Conservation (phyloP, 2,888 invertebrate genomes). For the Drosophila quasianomalipes region DNA sequence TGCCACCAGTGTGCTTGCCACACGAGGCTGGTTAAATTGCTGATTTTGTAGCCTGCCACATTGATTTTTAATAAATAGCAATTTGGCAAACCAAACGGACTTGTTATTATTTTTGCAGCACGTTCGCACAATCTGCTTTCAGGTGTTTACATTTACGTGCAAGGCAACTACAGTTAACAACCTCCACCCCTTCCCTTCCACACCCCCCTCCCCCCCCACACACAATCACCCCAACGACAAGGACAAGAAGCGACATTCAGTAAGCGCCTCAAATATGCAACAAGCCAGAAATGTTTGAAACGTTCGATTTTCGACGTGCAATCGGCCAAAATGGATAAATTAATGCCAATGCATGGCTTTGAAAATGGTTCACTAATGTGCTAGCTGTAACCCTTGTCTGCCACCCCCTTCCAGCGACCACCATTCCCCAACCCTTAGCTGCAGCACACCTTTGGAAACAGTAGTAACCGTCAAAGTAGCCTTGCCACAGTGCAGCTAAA, state of each 20-base stretch:
- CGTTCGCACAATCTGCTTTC: constrained; percentile 51
- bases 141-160: constrained; percentile 46
- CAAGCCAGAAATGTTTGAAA: constrained; percentile 32
- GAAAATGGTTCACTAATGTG: constrained; percentile 45
- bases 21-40: constrained; percentile 72
- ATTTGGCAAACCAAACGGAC: constrained; percentile 68
- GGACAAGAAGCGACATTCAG: constrained; percentile 15
- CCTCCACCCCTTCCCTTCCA: background rate
- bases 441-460: background rate
- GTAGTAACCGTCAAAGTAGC: constrained; percentile 11
- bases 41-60: constrained; percentile 73
- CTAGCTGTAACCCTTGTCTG: constrained; percentile 13
- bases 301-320: constrained; percentile 20
- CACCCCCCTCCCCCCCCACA: background rate
- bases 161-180: constrained; percentile 2
- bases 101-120: constrained; percentile 68
- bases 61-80: constrained; percentile 79
- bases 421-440: background rate
- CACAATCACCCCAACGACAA: background rate
- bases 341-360: constrained; percentile 37
- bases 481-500: constrained; percentile 10
- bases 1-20: constrained; percentile 24
- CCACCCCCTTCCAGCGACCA: background rate
- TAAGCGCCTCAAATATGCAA: constrained; percentile 67
- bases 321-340: constrained; percentile 44